Conservation (phyloP, 2,113 vertebrate species). For the Myotis brandtii region DNA sequence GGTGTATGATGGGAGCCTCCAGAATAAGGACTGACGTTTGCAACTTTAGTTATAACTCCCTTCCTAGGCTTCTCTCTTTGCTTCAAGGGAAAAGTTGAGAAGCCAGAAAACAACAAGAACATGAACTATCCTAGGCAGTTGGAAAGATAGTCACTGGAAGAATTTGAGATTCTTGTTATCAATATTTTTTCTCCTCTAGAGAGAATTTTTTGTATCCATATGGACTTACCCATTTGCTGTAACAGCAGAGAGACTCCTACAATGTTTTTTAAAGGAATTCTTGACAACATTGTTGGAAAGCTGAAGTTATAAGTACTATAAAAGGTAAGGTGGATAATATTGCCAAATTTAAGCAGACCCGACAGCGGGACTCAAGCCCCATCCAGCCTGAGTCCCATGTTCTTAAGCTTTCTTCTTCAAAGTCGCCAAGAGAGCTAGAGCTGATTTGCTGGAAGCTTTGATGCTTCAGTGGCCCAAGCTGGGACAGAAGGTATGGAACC, state of each 20-base stretch:
- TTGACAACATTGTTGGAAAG: conserved; percentile 71
- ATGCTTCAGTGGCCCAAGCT: not conserved
- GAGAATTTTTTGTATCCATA: conserved; percentile 30
- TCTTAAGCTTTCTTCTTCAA: not conserved
- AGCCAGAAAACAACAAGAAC: conserved; percentile 20
- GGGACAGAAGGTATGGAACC: not conserved
- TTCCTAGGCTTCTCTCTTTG: not conserved
- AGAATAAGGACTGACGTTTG: not conserved
- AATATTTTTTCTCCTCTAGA: not conserved
- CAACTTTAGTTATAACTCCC: not conserved
- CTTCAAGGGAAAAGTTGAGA: conserved; percentile 39
- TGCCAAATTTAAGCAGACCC: conserved; percentile 43
- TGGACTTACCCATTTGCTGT: conserved; percentile 48
- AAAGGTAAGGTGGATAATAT: conserved; percentile 11
- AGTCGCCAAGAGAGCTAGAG: not conserved
- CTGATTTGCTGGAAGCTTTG: not conserved
- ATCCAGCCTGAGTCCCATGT: not conserved
- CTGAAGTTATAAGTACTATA: conserved; percentile 62
- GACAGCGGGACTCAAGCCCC: not conserved
- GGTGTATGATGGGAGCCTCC: not conserved
- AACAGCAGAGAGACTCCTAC: conserved; percentile 58
- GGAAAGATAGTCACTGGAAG: conserved; percentile 44
- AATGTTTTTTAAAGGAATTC: conserved; percentile 24
- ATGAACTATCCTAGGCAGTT: conserved; percentile 17
- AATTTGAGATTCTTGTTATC: conserved; percentile 57